Evolutionary conservation across 1,140 invertebrate species (phyloP).

Genomic region (Stenopsyche tienmushanensis): DNA sequence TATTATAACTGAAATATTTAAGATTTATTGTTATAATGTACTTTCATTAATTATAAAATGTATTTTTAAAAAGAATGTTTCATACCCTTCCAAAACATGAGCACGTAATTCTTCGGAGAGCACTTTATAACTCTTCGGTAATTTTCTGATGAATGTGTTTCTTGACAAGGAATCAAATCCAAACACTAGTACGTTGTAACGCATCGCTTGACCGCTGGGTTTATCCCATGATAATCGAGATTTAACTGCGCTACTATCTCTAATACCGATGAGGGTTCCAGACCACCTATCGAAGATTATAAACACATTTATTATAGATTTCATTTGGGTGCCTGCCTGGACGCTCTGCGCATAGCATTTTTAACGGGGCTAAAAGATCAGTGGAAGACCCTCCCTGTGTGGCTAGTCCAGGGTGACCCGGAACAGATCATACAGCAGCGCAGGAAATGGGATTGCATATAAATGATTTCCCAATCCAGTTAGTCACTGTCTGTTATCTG

Average conservation of each 20-base stretch:
- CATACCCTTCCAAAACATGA: conserved; percentile 69
- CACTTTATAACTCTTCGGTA: conserved; percentile 80
- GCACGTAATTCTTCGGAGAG: conserved; percentile 69
- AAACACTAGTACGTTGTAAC: conserved; percentile 78
- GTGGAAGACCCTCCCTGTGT: too few relatives aligned
- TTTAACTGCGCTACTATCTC: conserved; percentile 20
- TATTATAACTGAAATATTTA: conserved; percentile 67
- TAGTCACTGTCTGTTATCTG: too few relatives aligned
- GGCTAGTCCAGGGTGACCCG: too few relatives aligned
- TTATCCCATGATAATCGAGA: conserved; percentile 36
- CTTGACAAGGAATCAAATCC: conserved; percentile 90
- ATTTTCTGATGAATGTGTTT: conserved; percentile 81
- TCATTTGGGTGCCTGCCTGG: too few relatives aligned
- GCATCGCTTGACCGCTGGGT: conserved; percentile 34
- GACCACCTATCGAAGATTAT: conserved; percentile 28
- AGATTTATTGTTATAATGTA: neutral
- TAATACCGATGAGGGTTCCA: conserved; percentile 29
- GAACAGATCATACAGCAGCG: too few relatives aligned
- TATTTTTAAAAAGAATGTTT: conserved; percentile 23
- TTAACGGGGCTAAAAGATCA: too few relatives aligned
- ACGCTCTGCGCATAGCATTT: too few relatives aligned
- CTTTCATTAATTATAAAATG: neutral
- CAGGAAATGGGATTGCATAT: too few relatives aligned
- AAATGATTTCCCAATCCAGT: too few relatives aligned
- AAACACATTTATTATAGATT: neutral